phyloP scores from a whole-genome alignment of 2,113 vertebrate genomes.

The Mesoclemmys tuberculata region DNA sequence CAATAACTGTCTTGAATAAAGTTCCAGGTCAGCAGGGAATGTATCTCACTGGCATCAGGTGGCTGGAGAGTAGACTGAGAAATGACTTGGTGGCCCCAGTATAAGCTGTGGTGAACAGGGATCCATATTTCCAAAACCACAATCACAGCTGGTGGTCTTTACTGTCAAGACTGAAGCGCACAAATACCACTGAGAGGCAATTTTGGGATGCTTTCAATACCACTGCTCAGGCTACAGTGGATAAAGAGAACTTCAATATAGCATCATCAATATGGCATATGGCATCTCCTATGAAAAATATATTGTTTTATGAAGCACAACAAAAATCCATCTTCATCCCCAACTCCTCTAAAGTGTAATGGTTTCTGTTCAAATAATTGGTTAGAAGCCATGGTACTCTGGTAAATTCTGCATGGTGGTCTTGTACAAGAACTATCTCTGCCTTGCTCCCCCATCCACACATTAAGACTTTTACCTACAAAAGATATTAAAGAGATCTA shows the following conservation, averaged over 20 bases:
- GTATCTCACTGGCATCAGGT: fast-evolving
- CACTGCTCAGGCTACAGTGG: background rate
- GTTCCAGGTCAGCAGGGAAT: background rate
- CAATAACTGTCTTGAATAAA: background rate
- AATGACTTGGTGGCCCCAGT: background rate
- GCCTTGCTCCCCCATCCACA: background rate
- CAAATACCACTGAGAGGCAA: background rate
- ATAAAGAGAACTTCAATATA: too few relatives aligned
- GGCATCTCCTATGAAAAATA: background rate
- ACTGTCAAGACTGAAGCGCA: background rate
- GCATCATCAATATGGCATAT: too few relatives aligned
- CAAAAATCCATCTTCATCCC: too few relatives aligned
- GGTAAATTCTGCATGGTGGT: too few relatives aligned
- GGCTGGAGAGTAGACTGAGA: background rate
- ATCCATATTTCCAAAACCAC: background rate
- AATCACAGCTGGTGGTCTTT: fast-evolving
- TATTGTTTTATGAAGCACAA: background rate
- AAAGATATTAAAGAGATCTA: background rate
- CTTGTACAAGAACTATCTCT: too few relatives aligned
- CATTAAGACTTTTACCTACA: background rate
- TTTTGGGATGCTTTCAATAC: background rate
- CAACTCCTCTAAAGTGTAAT: background rate
- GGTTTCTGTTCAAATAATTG: background rate
- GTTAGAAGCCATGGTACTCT: background rate
- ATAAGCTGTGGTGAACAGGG: background rate